Evolutionary conservation across 2,113 vertebrate species (phyloP), one percentile per base, ranked within the genome.

Genomic region (Thomomys bottae): DNA sequence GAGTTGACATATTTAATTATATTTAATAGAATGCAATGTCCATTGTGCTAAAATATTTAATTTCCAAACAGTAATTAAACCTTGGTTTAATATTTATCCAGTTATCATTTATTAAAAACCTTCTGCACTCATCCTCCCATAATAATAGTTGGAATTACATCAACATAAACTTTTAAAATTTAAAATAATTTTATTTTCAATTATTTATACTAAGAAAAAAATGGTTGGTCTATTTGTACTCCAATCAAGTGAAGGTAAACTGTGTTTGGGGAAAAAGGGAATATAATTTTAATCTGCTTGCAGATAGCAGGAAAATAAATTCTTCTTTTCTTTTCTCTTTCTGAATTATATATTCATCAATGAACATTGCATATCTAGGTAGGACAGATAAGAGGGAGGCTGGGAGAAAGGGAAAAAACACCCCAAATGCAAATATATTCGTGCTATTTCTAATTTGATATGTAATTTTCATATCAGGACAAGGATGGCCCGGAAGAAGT

Each of bases 181-280:
- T 73, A 3, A 94, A 88, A 73, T 91, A 45, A 54, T 75, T 94
- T 75, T n/a, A 57, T 20, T 73, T 84, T 66, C 49, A 67, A 76
- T 40, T 3, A 67, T 61, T 84, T 36, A 84, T 71, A 8, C 28
- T 49, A 32, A 28, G 32, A 63, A 2, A 67, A 38, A 42, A 40
- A 15, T 36, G 30, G 30, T 79, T 24, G 28, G 80, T 49, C 2
- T 26, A 68, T 81, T n/a, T 84, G 12, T 77, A 45, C 15, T 79
- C 63, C 70, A 68, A 72, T 30, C 30, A 66, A 14, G 2, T 0
- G 1, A 64, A 73, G 32, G 36, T 42, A 20, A 79, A 75, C 75
- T 66, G 18, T 57, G 23, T 70, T 80, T 93, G 5, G 12, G 59
- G 26, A 36, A 89, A 17, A 18, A 84, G 23, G 15, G 4, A 26